A percentile compares a stretch with the other conserved stretches of the same genome.
phyloP scores from a whole-genome alignment of 2,113 vertebrate species.

The Notechis scutatus region DNA sequence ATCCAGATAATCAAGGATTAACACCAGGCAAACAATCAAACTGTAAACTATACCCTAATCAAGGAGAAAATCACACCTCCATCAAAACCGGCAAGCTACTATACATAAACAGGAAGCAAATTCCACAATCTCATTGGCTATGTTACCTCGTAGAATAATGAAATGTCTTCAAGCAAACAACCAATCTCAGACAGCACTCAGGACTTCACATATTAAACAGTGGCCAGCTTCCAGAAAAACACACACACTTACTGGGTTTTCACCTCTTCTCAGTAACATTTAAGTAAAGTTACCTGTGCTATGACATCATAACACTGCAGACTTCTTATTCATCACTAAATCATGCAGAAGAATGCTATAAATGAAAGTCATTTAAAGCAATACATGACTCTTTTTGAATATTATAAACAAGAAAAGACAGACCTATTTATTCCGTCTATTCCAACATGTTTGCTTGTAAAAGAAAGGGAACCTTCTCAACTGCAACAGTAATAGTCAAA shows the following conservation, averaged over 20 bases:
- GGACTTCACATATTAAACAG: background rate
- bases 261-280: too few species aligned
- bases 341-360: background rate
- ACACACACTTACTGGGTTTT: background rate
- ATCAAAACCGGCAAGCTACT: background rate
- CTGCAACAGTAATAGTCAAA: background rate
- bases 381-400: background rate
- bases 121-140: background rate
- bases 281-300: background rate
- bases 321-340: background rate
- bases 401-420: background rate
- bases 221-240: background rate
- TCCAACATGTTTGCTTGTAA: background rate
- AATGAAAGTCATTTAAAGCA: background rate
- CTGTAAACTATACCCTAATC: background rate
- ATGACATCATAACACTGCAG: background rate
- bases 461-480: background rate
- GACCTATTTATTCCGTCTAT: background rate
- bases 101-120: background rate
- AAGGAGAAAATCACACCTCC: background rate
- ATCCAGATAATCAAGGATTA: background rate
- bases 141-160: background rate
- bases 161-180: background rate
- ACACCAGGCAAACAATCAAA: background rate
- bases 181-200: background rate